phyloP scores from a whole-genome alignment of 2,113 vertebrate genomes.

The Eclectus roratus region DNA sequence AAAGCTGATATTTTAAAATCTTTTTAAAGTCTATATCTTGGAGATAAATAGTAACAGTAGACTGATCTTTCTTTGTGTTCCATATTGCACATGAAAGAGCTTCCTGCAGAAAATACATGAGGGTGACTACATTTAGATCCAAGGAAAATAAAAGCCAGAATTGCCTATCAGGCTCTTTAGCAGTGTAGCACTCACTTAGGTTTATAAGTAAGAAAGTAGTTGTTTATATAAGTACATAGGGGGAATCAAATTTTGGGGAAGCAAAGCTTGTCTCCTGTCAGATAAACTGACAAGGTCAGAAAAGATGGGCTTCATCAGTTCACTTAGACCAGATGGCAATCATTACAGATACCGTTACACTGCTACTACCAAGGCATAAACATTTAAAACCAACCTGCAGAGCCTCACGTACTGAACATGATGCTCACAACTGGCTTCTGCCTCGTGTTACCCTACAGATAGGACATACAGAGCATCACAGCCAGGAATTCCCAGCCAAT shows the following conservation, averaged over 20 bases:
- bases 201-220: neutral
- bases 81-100: neutral
- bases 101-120: neutral
- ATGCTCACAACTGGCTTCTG: neutral
- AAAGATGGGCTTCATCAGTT: neutral
- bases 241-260: neutral
- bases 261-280: neutral
- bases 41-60: neutral
- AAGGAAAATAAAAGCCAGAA: constrained; percentile 12
- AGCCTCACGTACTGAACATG: fast-evolving
- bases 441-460: neutral
- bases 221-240: neutral
- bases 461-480: neutral
- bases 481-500: neutral
- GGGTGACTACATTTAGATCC: neutral
- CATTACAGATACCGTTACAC: neutral
- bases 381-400: neutral
- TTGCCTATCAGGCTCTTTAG: neutral
- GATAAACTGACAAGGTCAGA: neutral
- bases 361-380: neutral
- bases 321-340: neutral
- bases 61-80: neutral
- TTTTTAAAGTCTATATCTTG: neutral
- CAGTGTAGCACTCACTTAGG: neutral
- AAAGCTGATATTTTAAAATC: neutral